Conservation (phyloP, 2,888 invertebrate species). For the Abrostola triplasia region DNA sequence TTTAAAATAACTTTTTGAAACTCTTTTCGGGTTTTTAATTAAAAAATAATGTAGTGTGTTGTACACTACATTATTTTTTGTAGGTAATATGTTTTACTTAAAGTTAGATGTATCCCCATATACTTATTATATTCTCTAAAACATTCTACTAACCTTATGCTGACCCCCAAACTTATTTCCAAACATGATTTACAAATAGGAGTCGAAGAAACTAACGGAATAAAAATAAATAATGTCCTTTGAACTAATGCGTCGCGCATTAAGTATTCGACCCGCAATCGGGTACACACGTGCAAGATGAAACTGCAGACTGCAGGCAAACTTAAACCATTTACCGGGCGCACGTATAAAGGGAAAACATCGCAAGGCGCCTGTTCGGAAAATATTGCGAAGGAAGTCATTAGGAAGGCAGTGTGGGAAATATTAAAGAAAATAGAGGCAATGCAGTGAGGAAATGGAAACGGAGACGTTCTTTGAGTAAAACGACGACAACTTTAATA, state of each 20-base stretch:
- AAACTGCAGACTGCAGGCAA: conserved; percentile 60
- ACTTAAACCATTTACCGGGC: conserved; percentile 64
- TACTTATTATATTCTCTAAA: background rate
- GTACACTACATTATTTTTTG: too few species aligned
- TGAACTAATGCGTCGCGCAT: conserved; percentile 68
- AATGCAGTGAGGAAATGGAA: conserved; percentile 27
- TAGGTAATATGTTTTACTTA: too few species aligned
- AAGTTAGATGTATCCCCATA: too few species aligned
- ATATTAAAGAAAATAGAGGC: conserved; percentile 57
- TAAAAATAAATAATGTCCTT: conserved; percentile 69
- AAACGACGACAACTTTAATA: conserved; percentile 19
- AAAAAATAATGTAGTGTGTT: too few species aligned
- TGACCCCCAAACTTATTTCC: conserved; percentile 18
- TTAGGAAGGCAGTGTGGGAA: conserved; percentile 54
- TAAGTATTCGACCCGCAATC: conserved; percentile 67
- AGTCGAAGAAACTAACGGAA: conserved; percentile 55
- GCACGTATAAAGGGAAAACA: conserved; percentile 59
- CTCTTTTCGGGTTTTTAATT: too few species aligned
- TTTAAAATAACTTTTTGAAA: too few species aligned
- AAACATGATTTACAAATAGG: conserved; percentile 46
- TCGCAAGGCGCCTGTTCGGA: conserved; percentile 52
- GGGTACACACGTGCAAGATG: conserved; percentile 63
- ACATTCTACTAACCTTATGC: background rate
- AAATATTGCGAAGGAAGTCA: conserved; percentile 64
- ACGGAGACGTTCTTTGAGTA: conserved; percentile 24